Conservation (phyloP, 2,888 invertebrate species). For the Trissonchulus latispiculum region DNA sequence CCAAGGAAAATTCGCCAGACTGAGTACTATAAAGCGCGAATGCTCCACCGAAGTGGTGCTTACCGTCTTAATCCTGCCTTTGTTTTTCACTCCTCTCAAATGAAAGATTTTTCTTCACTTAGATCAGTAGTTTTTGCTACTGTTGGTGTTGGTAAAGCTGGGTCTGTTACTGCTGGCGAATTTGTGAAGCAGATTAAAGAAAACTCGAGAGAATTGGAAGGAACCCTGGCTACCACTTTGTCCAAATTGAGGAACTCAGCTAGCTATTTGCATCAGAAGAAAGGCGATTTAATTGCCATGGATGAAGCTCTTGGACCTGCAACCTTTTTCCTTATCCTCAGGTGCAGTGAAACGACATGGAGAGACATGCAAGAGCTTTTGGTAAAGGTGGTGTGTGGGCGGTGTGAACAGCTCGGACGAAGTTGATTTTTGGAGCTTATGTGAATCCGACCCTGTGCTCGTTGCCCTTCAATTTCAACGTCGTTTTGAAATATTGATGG, state of each 20-base stretch:
- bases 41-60: not conserved
- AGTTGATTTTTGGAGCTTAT: not conserved
- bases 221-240: not conserved
- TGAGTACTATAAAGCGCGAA: not conserved
- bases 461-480: conserved; percentile 1
- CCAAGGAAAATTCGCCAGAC: not conserved
- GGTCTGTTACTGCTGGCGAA: not conserved
- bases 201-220: not conserved
- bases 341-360: not conserved
- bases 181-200: not conserved
- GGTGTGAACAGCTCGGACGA: not conserved
- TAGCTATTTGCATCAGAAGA: not conserved
- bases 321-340: not conserved
- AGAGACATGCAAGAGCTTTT: not conserved
- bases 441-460: not conserved
- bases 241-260: not conserved
- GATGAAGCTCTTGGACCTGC: not conserved
- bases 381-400: not conserved
- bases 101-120: not conserved
- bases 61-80: not conserved
- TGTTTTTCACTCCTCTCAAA: not conserved
- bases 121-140: not conserved
- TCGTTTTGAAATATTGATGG: not conserved
- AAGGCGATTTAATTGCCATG: too few species aligned
- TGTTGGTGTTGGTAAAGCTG: not conserved